Base-by-base conservation (phyloP, 2,113 vertebrate species). In the Chrysochloris asiatica region DNA sequence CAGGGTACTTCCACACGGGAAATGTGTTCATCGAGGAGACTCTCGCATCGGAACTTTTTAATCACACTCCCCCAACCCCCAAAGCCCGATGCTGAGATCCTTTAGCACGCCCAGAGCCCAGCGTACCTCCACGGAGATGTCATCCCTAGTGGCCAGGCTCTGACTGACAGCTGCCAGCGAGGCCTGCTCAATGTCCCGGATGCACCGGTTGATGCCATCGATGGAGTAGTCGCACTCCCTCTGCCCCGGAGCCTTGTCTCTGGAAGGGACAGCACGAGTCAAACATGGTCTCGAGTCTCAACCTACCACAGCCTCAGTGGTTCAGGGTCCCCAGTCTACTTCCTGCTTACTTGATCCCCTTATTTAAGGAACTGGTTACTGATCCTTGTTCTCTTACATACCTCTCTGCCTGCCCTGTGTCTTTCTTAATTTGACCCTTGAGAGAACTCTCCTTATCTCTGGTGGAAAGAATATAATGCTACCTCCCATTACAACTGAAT, bases 221-320 rank as follows among this genome's bases (percentile, higher is more conserved):
- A 99, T 99, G 89, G 99, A 99, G 94, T 98, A 98, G 97, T 99
- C 99, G 76, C 99, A 99, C 91, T 99, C 99, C 22, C 99, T 97
- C 97, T 99, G 99, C 56, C 99, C 99, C 0, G 99, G 99, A 36
- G 99, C 99, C 96, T 99, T 99, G 98, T 99, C 99, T 97, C 99
- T 99, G 86, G 77, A 96, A 95, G 45, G 91, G 21, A 90, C 8
- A 95, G 43, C 81, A 36, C 14, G 28, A 26, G 38, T 48, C 30
- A 84, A 88, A 86, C 24, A 63, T 3, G 8, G 67, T 13, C 14
- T 26, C 22, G 13, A 48, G 33, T 4, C 54, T 76, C 14, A 28
- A 50, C 13, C 33, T 33, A 28, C 9, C 24, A 33, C 36, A 69
- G 38, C 61, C 36, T 0, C 1, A 22, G 17, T 61, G 30, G 50